Evolutionary conservation across 2,888 invertebrate genomes (phyloP).

Genomic region (Ditula angustiorana): DNA sequence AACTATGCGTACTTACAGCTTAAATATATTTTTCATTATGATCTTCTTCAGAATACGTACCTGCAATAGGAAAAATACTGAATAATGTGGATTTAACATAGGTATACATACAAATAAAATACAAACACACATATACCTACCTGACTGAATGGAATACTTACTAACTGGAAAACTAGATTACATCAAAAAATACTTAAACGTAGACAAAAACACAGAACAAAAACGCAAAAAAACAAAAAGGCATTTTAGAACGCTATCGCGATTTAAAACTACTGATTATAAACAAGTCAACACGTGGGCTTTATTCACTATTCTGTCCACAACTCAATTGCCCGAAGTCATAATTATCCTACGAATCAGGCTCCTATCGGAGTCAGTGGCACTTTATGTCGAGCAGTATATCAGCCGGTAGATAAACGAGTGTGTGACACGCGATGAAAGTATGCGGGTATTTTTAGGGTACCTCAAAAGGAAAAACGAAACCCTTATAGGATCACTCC

Average conservation of each 20-base stretch:
- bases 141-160: too few relatives aligned
- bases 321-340: neutral
- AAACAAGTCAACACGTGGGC: constrained; percentile 20
- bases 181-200: too few relatives aligned
- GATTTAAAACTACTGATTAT: constrained; percentile 18
- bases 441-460: constrained; percentile 8
- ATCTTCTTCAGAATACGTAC: neutral
- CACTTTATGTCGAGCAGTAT: neutral
- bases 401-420: constrained; percentile 26
- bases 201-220: neutral
- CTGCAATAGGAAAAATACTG: constrained; percentile 13
- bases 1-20: too few relatives aligned
- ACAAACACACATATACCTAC: too few relatives aligned
- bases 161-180: too few relatives aligned
- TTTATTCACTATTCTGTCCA: neutral
- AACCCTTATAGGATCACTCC: too few relatives aligned
- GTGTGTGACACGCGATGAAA: constrained; percentile 20
- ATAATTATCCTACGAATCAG: neutral
- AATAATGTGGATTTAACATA: neutral
- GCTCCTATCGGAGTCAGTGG: constrained; percentile 10
- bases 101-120: too few relatives aligned
- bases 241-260: constrained; percentile 12
- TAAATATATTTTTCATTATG: too few relatives aligned
- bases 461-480: too few relatives aligned
- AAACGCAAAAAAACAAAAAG: constrained; percentile 7